These are phyloP conservation scores for Papilio xuthus DNA, from an alignment of 1,140 invertebrate species.

Conservation along the genomic window DNA sequence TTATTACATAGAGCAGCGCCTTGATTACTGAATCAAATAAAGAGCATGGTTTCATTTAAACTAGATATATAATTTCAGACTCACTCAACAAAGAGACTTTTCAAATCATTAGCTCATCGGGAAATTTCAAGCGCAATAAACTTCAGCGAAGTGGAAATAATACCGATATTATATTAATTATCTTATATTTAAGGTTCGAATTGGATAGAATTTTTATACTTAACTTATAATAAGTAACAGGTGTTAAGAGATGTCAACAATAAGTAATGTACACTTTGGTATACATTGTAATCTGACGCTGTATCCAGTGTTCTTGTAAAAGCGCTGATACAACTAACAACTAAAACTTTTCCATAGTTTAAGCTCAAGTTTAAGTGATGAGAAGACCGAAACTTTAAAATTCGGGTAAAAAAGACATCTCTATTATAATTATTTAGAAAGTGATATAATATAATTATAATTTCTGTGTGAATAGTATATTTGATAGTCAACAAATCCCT, in stretches of 20 bases:
- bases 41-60: not conserved
- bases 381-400: too few species aligned
- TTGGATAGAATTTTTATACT: not conserved
- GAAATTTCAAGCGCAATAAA: not conserved
- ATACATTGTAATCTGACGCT: too few species aligned
- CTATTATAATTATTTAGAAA: too few species aligned
- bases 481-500: slow-evolving; percentile 1
- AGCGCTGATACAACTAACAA: too few species aligned
- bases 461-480: not conserved
- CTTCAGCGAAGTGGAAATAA: not conserved
- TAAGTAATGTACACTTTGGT: too few species aligned
- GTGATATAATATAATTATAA: not conserved
- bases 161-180: not conserved
- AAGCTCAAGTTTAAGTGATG: too few species aligned
- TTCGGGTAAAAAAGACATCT: too few species aligned
- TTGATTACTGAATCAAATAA: not conserved
- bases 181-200: not conserved
- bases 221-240: too few species aligned
- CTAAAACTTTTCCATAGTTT: too few species aligned
- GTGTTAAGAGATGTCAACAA: too few species aligned
- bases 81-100: not conserved
- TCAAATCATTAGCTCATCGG: slow-evolving; percentile 5
- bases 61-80: not conserved
- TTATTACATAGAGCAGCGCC: not conserved
- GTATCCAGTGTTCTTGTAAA: too few species aligned